phyloP scores from a whole-genome alignment of 2,888 invertebrate genomes.

The Coleophora deauratella region DNA sequence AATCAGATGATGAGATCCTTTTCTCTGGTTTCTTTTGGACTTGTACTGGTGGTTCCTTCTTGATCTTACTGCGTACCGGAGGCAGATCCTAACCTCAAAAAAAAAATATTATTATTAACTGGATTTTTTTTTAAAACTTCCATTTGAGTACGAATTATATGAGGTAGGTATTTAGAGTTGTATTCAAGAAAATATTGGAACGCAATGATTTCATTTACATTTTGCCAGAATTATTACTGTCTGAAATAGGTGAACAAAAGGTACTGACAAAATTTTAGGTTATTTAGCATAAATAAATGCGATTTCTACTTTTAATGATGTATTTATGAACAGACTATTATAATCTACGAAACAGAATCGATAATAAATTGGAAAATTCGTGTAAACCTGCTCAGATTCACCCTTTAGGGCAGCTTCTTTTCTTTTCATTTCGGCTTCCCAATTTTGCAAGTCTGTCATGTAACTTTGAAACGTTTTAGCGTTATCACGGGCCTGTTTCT shows the following conservation, averaged over 20 bases:
- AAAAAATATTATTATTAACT: slow-evolving; percentile 12
- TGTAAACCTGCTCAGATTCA: slow-evolving; percentile 61
- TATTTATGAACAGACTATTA: no score
- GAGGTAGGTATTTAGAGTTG: no score
- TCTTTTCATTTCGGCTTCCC: slow-evolving; percentile 82
- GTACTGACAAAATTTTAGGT: no score
- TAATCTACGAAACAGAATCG: no score
- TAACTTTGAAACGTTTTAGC: slow-evolving; percentile 79
- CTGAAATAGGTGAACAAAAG: no score
- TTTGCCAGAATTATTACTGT: no score
- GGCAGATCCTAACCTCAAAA: slow-evolving; percentile 57
- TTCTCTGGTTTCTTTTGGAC: slow-evolving; percentile 44
- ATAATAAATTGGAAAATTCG: slow-evolving; percentile 5
- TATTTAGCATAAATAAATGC: no score
- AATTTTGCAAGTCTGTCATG: slow-evolving; percentile 80
- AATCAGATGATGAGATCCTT: slow-evolving; percentile 77
- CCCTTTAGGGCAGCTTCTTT: slow-evolving; percentile 76
- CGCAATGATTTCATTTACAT: no score
- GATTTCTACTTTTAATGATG: no score
- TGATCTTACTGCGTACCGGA: slow-evolving; percentile 68
- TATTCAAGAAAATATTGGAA: no score
- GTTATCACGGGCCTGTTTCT: slow-evolving; percentile 82
- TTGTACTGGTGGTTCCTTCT: slow-evolving; percentile 47
- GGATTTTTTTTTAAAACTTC: slow-evolving; percentile 2
- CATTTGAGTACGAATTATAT: no score